Evolutionary conservation across 2,888 invertebrate genomes (phyloP).

Genomic region (Ypsolopha scabrella): DNA sequence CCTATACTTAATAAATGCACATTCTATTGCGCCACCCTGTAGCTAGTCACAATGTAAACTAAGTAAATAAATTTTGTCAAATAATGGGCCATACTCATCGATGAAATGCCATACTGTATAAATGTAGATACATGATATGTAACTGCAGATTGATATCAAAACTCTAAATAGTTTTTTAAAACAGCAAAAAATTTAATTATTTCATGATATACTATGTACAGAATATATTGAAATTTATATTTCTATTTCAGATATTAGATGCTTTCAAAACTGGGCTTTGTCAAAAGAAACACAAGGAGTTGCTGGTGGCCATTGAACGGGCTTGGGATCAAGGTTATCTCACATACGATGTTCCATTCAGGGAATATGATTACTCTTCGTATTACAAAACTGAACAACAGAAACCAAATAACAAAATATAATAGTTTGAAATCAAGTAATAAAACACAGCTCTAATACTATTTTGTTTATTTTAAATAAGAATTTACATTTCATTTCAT

Average conservation of each 20-base stretch:
- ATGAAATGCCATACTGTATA: too few relatives aligned
- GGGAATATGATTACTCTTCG: slow-evolving; percentile 87
- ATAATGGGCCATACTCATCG: too few relatives aligned
- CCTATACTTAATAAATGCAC: too few relatives aligned
- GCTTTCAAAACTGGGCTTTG: slow-evolving; percentile 85
- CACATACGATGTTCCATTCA: slow-evolving; percentile 86
- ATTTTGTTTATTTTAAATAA: neutral
- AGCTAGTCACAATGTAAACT: too few relatives aligned
- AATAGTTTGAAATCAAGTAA: neutral
- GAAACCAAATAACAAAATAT: neutral
- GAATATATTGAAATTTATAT: neutral
- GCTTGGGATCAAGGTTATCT: slow-evolving; percentile 87
- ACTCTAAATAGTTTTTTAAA: too few relatives aligned
- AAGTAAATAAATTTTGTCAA: too few relatives aligned
- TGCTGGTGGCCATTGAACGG: slow-evolving; percentile 81
- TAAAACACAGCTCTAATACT: neutral
- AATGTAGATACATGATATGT: too few relatives aligned
- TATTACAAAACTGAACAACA: slow-evolving; percentile 49
- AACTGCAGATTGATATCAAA: too few relatives aligned
- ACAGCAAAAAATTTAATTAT: too few relatives aligned
- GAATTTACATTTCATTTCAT: neutral
- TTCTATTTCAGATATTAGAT: slow-evolving; percentile 62
- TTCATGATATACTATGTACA: too few relatives aligned
- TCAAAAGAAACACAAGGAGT: slow-evolving; percentile 78
- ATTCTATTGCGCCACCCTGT: too few relatives aligned